Evolutionary conservation across 2,113 vertebrate genomes (phyloP), one percentile per base, ranked within the genome.

Genomic region (Oenanthe oenanthe): DNA sequence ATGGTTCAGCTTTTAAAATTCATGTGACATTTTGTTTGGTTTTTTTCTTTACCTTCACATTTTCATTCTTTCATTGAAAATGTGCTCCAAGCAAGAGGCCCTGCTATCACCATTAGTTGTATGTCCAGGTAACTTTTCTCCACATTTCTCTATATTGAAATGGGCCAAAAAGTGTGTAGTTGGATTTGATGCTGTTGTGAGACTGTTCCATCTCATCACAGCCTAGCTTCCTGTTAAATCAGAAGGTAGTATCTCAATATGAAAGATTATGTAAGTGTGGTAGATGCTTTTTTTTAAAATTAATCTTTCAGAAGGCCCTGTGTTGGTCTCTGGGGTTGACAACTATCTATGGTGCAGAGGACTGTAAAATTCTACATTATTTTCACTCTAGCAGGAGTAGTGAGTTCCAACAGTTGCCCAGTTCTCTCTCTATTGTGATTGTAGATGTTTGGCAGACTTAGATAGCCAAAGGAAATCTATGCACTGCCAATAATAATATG

Each of bases 21-120:
- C 1, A 0, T 76, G 40, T 85, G 72, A 34, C 1, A 0, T 87
- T 87, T 95, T 87, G 72, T 36, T 89, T 3, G 1, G 32, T 71
- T 75, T 92, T 79, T 86, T 47, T 65, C 48, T 83, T 74, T 84
- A 32, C 9, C 16, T 74, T 89, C 54, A 29, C 74, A 34, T 60
- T 96, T 92, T 89, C 36, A 20, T 87, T 87, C 31, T 63, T 78
- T 43, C 65, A 56, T 78, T 81, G 73, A 68, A 93, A 91, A 73
- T 50, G 25, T 48, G 7, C 53, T 89, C 40, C 65, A 72, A 67
- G 61, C 45, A 56, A 56, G 61, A 75, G n/a, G 13, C 57, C 15
- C 1, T 54, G n/a, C 38, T 71, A 10, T 57, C 42, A 20, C 80
- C 24, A 16, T 40, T 36, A 63, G 36, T 7, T 71, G 3, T 71